Conservation (phyloP, 2,888 invertebrate genomes). For the Hemicrepidius hirtus region DNA sequence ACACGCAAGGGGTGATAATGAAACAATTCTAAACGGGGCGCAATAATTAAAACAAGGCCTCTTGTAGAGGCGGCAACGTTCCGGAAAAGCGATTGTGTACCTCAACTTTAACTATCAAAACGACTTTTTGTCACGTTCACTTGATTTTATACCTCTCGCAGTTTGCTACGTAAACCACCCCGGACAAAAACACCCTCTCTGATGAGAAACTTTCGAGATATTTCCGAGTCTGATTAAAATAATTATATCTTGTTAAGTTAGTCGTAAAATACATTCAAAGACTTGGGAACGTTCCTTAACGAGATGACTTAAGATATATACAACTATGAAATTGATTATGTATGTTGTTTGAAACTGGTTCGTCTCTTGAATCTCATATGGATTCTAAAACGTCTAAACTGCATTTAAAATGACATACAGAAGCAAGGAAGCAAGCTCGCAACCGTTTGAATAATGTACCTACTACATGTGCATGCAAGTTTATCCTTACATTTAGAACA, state of each 20-base stretch:
- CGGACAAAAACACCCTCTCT: constrained; percentile 1
- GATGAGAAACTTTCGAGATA: constrained; percentile 10
- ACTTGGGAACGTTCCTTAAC: neutral
- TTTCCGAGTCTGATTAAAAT: constrained; percentile 20
- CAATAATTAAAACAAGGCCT: constrained; percentile 47
- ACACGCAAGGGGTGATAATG: constrained; percentile 47
- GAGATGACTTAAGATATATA: neutral
- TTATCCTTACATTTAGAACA: neutral
- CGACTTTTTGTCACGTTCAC: constrained; percentile 36
- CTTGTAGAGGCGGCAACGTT: constrained; percentile 37
- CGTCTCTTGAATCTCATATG: neutral
- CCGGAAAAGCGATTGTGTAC: constrained; percentile 39
- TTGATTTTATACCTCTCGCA: constrained; percentile 11
- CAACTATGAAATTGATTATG: constrained; percentile 14
- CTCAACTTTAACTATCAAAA: constrained; percentile 46
- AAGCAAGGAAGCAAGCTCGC: neutral
- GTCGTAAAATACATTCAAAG: constrained; percentile 2
- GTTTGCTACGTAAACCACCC: constrained; percentile 5
- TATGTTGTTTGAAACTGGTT: constrained; percentile 12
- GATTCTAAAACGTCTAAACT: constrained; percentile 4
- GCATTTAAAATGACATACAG: constrained; percentile 16
- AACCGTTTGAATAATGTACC: neutral
- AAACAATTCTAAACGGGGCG: constrained; percentile 45
- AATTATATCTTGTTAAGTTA: constrained; percentile 5
- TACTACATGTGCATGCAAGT: constrained; percentile 1